Conservation (phyloP, 2,888 invertebrate species). For the Watsonalla cultraria region DNA sequence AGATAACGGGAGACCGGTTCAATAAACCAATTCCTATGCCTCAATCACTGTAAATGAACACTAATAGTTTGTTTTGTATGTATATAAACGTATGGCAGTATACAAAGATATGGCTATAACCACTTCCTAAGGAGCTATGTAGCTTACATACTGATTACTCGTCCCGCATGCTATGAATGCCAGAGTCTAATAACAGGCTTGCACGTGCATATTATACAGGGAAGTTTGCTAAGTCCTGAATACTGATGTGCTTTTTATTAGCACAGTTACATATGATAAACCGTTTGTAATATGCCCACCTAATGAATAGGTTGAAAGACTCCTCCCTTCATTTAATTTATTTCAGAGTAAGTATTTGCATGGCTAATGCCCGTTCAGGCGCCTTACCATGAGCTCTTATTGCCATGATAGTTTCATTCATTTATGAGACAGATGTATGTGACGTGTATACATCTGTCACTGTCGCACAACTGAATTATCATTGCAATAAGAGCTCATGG, state of each 20-base stretch:
- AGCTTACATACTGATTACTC: slow-evolving; percentile 49
- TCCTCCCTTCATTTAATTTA: no score
- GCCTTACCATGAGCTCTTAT: no score
- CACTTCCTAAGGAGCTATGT: slow-evolving; percentile 57
- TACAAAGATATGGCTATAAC: slow-evolving; percentile 19
- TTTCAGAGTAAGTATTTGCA: no score
- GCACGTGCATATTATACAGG: slow-evolving; percentile 12
- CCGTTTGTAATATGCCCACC: slow-evolving; percentile 1
- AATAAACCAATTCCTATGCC: slow-evolving; percentile 30
- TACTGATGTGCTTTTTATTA: slow-evolving; percentile 9
- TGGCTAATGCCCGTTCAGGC: no score
- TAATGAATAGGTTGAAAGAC: background rate
- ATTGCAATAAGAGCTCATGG: no score
- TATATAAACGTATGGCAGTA: slow-evolving; percentile 32
- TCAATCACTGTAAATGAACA: slow-evolving; percentile 51
- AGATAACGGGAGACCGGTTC: slow-evolving; percentile 58
- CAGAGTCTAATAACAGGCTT: slow-evolving; percentile 2
- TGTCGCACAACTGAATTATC: no score
- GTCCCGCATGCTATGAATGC: slow-evolving; percentile 14
- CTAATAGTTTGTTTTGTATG: slow-evolving; percentile 50
- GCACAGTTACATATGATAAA: background rate
- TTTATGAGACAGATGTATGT: no score
- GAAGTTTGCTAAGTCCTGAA: slow-evolving; percentile 16
- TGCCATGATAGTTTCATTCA: no score
- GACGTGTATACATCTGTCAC: no score